phyloP scores from a whole-genome alignment of 2,113 vertebrate genomes.

The Philantomba maxwellii region DNA sequence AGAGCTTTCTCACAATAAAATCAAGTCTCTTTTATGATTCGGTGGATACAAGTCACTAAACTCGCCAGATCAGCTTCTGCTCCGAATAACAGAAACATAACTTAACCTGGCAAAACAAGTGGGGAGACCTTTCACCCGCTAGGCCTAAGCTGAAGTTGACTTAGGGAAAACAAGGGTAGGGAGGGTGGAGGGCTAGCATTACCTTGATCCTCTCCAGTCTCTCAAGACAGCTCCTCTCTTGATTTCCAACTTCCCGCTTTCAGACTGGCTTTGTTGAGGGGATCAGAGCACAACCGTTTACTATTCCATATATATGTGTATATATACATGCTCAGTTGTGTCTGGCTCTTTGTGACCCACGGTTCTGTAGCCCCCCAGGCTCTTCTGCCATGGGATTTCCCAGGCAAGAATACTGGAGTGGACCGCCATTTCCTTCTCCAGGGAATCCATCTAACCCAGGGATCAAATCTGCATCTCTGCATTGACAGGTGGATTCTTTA shows the following conservation, averaged over 20 bases:
- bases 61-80: background rate
- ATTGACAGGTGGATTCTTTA: background rate
- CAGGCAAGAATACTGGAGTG: background rate
- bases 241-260: background rate
- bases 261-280: background rate
- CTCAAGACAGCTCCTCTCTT: background rate
- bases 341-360: background rate
- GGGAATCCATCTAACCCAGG: background rate
- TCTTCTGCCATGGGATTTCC: background rate
- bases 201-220: background rate
- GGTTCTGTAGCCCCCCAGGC: background rate
- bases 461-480: background rate
- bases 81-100: background rate
- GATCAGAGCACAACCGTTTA: background rate
- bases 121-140: background rate
- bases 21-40: background rate
- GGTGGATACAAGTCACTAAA: background rate
- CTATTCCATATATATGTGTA: background rate
- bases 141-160: background rate
- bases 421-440: background rate
- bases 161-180: background rate
- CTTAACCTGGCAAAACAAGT: background rate
- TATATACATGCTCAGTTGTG: background rate
- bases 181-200: background rate
- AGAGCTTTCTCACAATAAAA: background rate